Evolutionary conservation across 1,140 invertebrate genomes (phyloP).

Genomic region (Drosophila punjabiensis): DNA sequence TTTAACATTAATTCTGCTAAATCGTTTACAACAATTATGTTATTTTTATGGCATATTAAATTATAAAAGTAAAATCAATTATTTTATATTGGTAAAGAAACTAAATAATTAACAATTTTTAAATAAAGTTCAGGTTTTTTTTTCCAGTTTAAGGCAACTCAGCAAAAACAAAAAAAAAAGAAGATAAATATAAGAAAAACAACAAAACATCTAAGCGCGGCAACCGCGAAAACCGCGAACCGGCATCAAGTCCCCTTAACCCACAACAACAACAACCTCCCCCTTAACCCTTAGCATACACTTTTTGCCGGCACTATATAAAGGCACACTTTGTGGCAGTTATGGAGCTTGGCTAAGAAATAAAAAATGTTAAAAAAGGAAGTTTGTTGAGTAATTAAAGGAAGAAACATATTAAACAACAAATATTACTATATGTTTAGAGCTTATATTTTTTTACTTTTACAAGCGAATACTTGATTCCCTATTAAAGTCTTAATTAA

Average conservation of each 20-base stretch:
- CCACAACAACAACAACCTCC: conserved; percentile 6
- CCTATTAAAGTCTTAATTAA: too few species aligned
- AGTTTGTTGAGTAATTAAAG: neutral
- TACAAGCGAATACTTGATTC: too few species aligned
- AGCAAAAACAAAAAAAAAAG: conserved; percentile 11
- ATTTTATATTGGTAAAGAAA: neutral
- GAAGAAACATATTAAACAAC: too few species aligned
- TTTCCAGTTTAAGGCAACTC: conserved; percentile 10
- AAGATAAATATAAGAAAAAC: conserved; percentile 23
- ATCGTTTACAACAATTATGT: neutral
- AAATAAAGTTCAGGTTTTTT: neutral
- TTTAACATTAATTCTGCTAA: neutral
- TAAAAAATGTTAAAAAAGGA: neutral
- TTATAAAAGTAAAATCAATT: too few species aligned
- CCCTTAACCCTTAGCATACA: conserved; percentile 2
- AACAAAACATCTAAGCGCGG: conserved; percentile 47
- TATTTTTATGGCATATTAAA: neutral
- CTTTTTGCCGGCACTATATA: conserved; percentile 25
- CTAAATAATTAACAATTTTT: neutral
- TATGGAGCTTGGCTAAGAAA: neutral
- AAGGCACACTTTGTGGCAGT: neutral
- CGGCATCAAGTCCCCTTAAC: conserved; percentile 46
- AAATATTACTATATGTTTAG: too few species aligned
- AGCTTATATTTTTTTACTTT: too few species aligned
- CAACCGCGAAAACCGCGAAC: conserved; percentile 50